phyloP scores from a whole-genome alignment of 2,113 vertebrate genomes.

The Xiphophorus couchianus region DNA sequence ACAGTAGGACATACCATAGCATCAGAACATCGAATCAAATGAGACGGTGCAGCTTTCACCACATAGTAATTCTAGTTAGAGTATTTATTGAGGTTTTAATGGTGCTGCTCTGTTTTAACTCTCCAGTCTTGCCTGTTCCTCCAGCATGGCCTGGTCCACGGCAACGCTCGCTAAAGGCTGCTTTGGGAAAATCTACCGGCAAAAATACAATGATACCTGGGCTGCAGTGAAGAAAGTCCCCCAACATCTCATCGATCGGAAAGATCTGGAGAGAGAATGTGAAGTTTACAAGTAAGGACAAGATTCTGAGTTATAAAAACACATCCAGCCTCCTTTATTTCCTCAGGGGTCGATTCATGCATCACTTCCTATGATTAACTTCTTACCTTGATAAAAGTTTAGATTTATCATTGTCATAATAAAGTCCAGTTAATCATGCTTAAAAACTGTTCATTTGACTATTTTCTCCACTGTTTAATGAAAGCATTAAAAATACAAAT shows the following conservation, averaged over 20 bases:
- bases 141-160: constrained; percentile 74
- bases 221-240: constrained; percentile 80
- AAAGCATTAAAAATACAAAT: no score
- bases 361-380: no score
- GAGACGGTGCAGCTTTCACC: neutral
- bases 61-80: neutral
- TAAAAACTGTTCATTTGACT: no score
- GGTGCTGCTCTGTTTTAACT: neutral
- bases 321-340: no score
- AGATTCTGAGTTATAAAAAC: neutral
- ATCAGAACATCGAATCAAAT: neutral
- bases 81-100: neutral
- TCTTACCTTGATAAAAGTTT: no score
- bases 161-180: constrained; percentile 71
- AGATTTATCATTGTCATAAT: no score
- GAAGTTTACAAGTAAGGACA: constrained; percentile 74
- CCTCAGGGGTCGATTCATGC: no score
- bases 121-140: neutral
- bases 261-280: constrained; percentile 75
- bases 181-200: constrained; percentile 78
- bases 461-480: no score
- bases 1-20: neutral
- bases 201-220: constrained; percentile 75
- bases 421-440: no score
- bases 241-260: constrained; percentile 36